Base-by-base conservation (phyloP, 2,888 invertebrate genomes). In the Eupithecia dodoneata region DNA sequence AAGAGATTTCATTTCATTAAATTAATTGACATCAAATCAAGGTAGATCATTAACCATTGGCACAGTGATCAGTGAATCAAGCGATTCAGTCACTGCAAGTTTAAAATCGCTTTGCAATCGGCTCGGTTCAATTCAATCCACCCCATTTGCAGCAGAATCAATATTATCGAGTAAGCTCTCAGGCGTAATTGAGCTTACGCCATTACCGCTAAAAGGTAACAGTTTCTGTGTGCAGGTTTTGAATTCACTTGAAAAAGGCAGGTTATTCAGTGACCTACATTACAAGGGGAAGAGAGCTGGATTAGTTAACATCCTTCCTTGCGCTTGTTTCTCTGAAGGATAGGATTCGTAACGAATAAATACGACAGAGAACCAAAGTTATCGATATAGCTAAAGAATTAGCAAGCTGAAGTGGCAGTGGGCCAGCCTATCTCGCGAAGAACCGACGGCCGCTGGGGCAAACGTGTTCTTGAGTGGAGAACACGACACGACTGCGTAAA, bases 131-230 rank as follows among this genome's bases (percentile, higher is more conserved):
- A 79, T 82, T 83, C 81, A 82, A 79, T 83, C 72, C 83, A 83
- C 82, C 79, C 83, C 83, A 83, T 83, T 83, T 81, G 75, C 80
- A 79, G 82, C 81, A 80, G 76, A 82, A 83, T 83, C 83, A 82
- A 83, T 83, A 83, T 71, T 76, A 81, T 77, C 76, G 77, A 79
- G 81, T 80, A 82, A 79, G 83, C 81, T 82, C 81, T 81, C 83
- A 80, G 73, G 78, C 73, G 79, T 80, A 83, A 81, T 81, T 81
- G 81, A 76, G 80, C 81, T 79, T 80, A 76, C 79, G 75, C 80
- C 80, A 81, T 82, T 82, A 80, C 76, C 73, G 78, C 79, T 82
- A 79, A 81, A 80, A 80, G 75, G 80, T 77, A 70, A 79, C 76
- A 77, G 79, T 65, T 73, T 78, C 75, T 73, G 79, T 71, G 73